phyloP scores from a whole-genome alignment of 2,797 vertebrate genomes.

The Pogonophryne albipinna region DNA sequence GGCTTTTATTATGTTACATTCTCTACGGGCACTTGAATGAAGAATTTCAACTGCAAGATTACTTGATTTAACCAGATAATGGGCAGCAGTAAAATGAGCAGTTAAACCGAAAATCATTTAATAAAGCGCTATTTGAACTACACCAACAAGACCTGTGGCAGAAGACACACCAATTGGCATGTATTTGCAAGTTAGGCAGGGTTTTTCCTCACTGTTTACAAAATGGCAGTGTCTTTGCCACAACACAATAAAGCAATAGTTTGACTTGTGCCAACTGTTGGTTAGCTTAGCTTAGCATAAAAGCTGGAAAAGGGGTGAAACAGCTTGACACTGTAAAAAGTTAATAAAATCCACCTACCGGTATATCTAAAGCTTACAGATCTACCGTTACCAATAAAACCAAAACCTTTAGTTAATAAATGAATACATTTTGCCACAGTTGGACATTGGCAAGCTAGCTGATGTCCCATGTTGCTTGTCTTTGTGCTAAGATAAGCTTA shows the following conservation, averaged over 20 bases:
- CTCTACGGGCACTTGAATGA: constrained; percentile 16
- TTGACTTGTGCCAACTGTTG: not conserved
- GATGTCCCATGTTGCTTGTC: not conserved
- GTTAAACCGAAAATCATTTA: constrained; percentile 7
- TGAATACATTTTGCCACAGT: not conserved
- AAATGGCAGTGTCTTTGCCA: not conserved
- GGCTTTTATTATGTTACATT: constrained; percentile 8
- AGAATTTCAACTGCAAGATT: constrained; percentile 19
- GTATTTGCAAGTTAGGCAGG: not conserved
- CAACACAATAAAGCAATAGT: not conserved
- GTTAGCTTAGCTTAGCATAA: not conserved
- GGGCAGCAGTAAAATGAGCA: constrained; percentile 13
- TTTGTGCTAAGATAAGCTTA: not conserved
- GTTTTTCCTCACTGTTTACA: not conserved
- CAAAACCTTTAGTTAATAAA: not conserved
- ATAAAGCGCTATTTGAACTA: not conserved
- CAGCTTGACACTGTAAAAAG: not conserved
- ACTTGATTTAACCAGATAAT: not conserved
- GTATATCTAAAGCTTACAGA: not conserved
- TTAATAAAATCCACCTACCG: not conserved
- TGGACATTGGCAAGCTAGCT: not conserved
- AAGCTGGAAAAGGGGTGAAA: not conserved
- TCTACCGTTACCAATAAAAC: not conserved
- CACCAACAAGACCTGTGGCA: not conserved
- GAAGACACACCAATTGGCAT: not conserved